Conservation (phyloP, 2,113 vertebrate species). For the Myxocyprinus asiaticus region DNA sequence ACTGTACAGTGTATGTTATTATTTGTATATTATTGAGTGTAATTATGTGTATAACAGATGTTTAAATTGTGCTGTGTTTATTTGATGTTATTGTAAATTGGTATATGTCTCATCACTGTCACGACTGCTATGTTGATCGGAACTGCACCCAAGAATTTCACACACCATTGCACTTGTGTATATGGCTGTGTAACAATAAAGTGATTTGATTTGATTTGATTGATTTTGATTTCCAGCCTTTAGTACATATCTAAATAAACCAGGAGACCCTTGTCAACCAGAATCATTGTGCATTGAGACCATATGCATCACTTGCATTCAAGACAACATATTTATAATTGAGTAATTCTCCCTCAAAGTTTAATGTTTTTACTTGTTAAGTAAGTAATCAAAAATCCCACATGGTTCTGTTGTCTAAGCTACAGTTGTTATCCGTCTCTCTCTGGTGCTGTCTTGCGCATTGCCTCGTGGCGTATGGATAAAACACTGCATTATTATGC, state of each 20-base stretch:
- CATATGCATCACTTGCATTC: slow-evolving; percentile 34
- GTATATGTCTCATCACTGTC: no score
- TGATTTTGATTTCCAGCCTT: slow-evolving; percentile 4
- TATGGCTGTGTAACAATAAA: no score
- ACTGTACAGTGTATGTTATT: no score
- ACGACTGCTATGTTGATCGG: no score
- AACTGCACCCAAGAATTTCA: no score
- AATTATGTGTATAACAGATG: no score
- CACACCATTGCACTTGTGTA: no score
- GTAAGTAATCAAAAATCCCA: slow-evolving; percentile 53
- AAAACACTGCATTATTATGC: slow-evolving; percentile 3
- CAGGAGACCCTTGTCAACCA: slow-evolving; percentile 32
- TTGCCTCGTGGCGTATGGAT: slow-evolving; percentile 34
- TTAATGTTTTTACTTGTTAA: slow-evolving; percentile 56
- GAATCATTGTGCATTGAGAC: slow-evolving; percentile 11
- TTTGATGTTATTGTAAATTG: no score
- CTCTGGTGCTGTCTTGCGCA: slow-evolving; percentile 14
- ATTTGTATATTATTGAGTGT: no score
- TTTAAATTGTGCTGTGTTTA: no score
- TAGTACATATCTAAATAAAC: slow-evolving; percentile 28
- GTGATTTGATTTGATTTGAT: no score
- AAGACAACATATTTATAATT: slow-evolving; percentile 56
- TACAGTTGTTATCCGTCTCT: slow-evolving; percentile 19
- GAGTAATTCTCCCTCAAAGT: slow-evolving; percentile 52
- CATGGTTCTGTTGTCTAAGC: slow-evolving; percentile 29